A percentile compares a stretch with the other conserved stretches of the same genome.
phyloP scores from a whole-genome alignment of 2,113 vertebrate genomes.

The Dolichotis patagonum region DNA sequence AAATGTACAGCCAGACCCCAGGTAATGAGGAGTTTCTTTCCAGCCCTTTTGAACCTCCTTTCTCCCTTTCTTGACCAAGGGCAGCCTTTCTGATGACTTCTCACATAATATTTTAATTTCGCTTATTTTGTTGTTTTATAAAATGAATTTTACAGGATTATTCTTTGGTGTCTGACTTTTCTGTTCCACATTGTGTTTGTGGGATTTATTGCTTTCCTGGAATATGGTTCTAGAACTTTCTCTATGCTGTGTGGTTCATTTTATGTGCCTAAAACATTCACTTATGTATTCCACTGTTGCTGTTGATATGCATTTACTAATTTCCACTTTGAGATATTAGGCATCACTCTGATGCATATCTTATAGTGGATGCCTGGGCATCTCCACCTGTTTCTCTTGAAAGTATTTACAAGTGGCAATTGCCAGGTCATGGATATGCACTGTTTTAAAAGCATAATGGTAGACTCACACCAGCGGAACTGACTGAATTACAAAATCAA shows the following conservation, averaged over 20 bases:
- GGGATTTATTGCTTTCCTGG: background rate
- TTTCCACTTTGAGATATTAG: background rate
- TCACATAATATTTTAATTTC: background rate
- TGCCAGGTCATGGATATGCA: background rate
- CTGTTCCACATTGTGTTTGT: background rate
- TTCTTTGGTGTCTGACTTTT: background rate
- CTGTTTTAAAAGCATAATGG: background rate
- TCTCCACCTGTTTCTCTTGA: background rate
- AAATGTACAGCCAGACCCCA: background rate
- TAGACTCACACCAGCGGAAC: background rate
- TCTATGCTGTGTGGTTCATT: background rate
- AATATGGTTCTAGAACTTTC: background rate
- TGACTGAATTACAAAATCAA: constrained; percentile 66
- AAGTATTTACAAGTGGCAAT: background rate
- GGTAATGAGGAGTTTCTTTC: background rate
- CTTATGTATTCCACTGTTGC: background rate
- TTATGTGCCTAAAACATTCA: background rate
- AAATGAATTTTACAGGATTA: background rate
- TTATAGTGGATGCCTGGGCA: background rate
- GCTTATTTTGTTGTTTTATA: background rate
- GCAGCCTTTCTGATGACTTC: background rate
- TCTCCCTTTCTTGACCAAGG: background rate
- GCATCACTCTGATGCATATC: background rate
- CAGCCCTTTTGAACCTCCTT: accelerated
- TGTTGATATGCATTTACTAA: background rate